Conservation (phyloP, 1,140 invertebrate species). For the Maconellicoccus hirsutus region DNA sequence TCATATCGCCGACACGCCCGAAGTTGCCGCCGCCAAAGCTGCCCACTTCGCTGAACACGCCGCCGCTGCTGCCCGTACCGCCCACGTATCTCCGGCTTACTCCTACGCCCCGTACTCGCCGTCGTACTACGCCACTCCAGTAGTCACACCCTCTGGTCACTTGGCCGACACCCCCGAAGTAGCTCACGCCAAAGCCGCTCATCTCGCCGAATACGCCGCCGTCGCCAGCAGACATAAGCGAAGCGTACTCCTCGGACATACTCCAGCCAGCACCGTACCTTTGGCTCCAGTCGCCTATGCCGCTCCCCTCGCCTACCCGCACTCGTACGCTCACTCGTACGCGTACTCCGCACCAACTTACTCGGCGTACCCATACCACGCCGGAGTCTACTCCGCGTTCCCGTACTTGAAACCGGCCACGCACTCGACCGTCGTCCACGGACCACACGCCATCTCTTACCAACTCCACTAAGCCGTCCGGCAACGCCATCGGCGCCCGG, state of each 20-base stretch:
- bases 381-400: constrained; percentile 29
- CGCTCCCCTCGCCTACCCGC: constrained; percentile 22
- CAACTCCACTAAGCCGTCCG: constrained; percentile 23
- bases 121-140: constrained; percentile 24
- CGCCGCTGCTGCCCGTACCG: constrained; percentile 26
- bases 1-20: constrained; percentile 35
- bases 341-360: constrained; percentile 21
- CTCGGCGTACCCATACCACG: constrained; percentile 30
- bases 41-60: constrained; percentile 29
- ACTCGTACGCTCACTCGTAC: constrained; percentile 31
- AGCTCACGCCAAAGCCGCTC: constrained; percentile 30
- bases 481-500: too few relatives aligned
- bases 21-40: constrained; percentile 31
- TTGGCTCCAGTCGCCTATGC: constrained; percentile 23
- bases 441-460: constrained; percentile 36
- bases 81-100: constrained; percentile 23
- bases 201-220: constrained; percentile 26
- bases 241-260: constrained; percentile 21
- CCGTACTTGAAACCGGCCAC: constrained; percentile 31
- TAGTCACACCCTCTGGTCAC: constrained; percentile 35
- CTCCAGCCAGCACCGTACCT: constrained; percentile 28
- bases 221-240: constrained; percentile 23
- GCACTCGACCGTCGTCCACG: constrained; percentile 36
- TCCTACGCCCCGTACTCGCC: constrained; percentile 24
- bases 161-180: constrained; percentile 30